Evolutionary conservation across 2,797 vertebrate species (phyloP).

Genomic region (Tolypeutes matacus): DNA sequence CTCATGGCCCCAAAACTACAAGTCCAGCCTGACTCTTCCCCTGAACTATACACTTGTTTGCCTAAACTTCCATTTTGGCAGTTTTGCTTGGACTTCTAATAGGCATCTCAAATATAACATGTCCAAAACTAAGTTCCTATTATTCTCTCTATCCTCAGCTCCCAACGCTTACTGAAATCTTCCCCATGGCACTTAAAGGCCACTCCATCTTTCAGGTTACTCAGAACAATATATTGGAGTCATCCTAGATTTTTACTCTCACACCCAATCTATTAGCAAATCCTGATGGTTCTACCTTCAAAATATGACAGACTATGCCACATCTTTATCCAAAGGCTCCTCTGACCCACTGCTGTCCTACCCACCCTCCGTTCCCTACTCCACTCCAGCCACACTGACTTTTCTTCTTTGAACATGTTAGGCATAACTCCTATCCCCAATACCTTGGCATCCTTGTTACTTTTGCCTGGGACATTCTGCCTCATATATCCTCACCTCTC

Average conservation of each 20-base stretch:
- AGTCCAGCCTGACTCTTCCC: not conserved
- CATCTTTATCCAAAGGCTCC: not conserved
- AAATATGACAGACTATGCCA: not conserved
- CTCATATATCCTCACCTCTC: not conserved
- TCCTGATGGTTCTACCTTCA: not conserved
- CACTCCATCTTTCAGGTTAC: not conserved
- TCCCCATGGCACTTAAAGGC: not conserved
- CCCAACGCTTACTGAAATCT: not conserved
- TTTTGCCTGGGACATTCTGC: not conserved
- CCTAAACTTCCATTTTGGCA: not conserved
- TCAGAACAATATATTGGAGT: not conserved
- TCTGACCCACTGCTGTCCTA: not conserved
- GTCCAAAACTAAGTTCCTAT: not conserved
- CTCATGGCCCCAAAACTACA: not conserved
- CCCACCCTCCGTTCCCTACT: accelerated
- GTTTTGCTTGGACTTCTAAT: not conserved
- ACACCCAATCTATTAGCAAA: not conserved
- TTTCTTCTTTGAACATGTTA: not conserved
- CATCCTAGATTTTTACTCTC: not conserved
- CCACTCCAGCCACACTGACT: not conserved
- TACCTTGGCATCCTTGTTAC: not conserved
- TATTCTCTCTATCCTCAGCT: not conserved
- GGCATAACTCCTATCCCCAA: not conserved
- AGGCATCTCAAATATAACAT: not conserved
- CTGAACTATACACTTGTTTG: not conserved